A percentile compares a stretch with the other conserved stretches of the same genome.
Conservation (phyloP, 2,888 invertebrate genomes). For the Phlogophora meticulosa region DNA sequence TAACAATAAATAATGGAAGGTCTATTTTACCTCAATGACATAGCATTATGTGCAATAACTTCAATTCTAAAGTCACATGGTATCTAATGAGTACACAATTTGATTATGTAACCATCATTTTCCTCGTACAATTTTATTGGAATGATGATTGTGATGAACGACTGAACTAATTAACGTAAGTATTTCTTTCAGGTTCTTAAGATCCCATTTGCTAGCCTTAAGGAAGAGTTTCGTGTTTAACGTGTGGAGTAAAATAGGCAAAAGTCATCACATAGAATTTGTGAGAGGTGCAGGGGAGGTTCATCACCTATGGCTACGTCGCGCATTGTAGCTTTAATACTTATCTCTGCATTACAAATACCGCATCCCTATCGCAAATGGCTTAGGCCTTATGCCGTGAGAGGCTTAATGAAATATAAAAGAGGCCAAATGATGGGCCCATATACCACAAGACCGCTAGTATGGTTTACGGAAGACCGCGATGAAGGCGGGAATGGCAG, state of each 20-base stretch:
- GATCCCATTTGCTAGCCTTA: neutral
- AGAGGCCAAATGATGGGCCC: no score
- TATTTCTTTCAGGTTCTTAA: conserved; percentile 1
- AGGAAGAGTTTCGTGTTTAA: neutral
- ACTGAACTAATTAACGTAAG: conserved; percentile 10
- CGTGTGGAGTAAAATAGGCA: neutral
- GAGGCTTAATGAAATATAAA: neutral
- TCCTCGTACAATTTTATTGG: conserved; percentile 38
- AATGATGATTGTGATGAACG: conserved; percentile 37
- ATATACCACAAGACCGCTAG: no score
- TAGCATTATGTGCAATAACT: conserved; percentile 2
- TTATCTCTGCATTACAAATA: neutral
- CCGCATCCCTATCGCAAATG: neutral
- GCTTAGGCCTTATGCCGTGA: neutral
- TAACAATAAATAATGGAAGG: neutral
- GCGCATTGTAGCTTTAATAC: neutral
- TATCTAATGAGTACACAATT: conserved; percentile 8
- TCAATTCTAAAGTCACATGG: conserved; percentile 22
- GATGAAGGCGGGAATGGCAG: no score
- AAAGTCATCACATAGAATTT: neutral
- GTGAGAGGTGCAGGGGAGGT: neutral
- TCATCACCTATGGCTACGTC: neutral
- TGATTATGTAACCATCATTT: conserved; percentile 21
- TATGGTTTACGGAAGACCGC: no score
- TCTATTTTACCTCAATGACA: neutral